These are phyloP conservation scores for Numenius arquata DNA, from an alignment of 2,113 vertebrate species.

Conservation along the genomic window DNA sequence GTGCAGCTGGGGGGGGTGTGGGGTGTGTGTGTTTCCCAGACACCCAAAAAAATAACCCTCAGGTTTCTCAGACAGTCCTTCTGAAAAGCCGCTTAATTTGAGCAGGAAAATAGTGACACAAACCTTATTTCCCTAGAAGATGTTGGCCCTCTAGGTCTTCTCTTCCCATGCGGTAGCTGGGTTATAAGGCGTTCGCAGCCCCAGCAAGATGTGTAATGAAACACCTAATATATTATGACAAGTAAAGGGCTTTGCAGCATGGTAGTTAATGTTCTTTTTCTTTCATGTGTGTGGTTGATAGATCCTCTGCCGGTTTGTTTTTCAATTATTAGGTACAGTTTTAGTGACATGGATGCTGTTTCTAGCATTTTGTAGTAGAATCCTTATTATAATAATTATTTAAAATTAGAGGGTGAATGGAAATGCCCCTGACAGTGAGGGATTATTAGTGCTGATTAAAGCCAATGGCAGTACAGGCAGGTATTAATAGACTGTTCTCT, in stretches of 20 bases:
- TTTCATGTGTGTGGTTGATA: not conserved
- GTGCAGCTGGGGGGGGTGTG: too few species aligned
- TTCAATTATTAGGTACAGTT: not conserved
- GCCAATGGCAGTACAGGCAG: not conserved
- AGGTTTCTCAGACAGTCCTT: not conserved
- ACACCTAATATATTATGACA: not conserved
- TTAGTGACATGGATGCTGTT: not conserved
- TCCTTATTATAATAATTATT: conserved; percentile 54
- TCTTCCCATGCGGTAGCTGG: rapidly evolving
- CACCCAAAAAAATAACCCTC: not conserved
- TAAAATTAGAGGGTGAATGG: conserved; percentile 18
- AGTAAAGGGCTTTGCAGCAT: not conserved
- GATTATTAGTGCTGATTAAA: conserved; percentile 45
- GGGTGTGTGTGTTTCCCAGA: not conserved
- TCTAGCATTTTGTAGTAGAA: not conserved
- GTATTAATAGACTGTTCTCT: conserved; percentile 10
- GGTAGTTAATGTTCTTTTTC: not conserved
- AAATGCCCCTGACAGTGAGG: conserved; percentile 28
- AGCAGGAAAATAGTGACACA: not conserved
- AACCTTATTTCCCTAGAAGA: not conserved
- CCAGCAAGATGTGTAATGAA: not conserved
- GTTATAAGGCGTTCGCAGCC: not conserved
- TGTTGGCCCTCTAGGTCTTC: not conserved
- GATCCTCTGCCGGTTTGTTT: not conserved
- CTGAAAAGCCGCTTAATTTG: not conserved